Evolutionary conservation across 2,888 invertebrate species (phyloP), one percentile per base, ranked within the genome.

Genomic region (Noctua fimbriata): DNA sequence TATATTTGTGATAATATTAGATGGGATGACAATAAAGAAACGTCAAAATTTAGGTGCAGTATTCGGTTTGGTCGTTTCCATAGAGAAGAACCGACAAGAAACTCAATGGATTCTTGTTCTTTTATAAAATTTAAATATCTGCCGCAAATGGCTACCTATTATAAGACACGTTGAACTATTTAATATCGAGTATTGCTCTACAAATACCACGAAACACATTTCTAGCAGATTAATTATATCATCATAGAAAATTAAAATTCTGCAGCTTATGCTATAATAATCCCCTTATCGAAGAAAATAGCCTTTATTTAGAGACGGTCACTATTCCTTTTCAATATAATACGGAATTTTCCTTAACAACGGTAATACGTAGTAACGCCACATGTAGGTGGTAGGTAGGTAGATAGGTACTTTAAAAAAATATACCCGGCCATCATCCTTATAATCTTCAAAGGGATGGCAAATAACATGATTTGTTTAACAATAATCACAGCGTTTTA

Each of bases 291-390:
- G 10, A 52, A n/a, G 55, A n/a, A 58, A n/a, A n/a, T 49, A n/a
- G 49, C 24, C 28, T 76, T 41, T 18, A 44, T 2, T 32, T 18
- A 73, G 32, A 24, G 7, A 32, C 58, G 10, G 1, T 10, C 18
- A 58, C 36, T 71, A 44, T 52, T 66, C 12, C 5, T 36, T 74
- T 70, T 21, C 36, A 66, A 73, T 32, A n/a, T 10, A n/a, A 12
- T 65, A 14, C 24, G 7, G 49, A n/a, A 74, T 69, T 69, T 76
- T 65, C 69, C 69, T 76, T 76, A 69, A 69, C 24, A 49, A 69
- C 72, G 16, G 12, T 69, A 69, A 73, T 63, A 60, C 52, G 1
- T 36, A 47, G 47, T 21, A 41, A 44, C 32, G 41, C n/a, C 18
- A 18, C 49, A 41, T 55, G 47, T 49, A 2, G 1, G 28, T n/a